Evolutionary conservation across 2,888 invertebrate genomes (phyloP), one percentile per base, ranked within the genome.

Genomic region (Mythimna vitellina): DNA sequence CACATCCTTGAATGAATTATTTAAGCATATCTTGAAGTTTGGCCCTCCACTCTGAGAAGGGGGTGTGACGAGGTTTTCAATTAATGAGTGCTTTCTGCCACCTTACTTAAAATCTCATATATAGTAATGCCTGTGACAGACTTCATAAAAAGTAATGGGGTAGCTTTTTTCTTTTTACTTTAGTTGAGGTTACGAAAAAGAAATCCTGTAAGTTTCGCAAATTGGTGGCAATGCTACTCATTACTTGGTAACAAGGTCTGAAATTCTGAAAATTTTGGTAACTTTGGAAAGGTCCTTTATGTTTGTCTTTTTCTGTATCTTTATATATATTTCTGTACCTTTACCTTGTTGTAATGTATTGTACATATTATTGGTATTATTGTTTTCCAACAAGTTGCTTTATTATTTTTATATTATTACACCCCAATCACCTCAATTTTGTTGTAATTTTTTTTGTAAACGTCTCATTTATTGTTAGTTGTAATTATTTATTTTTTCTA

Each of bases 51-150:
- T 51, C 17, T 1, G 14, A 6, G 7, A 32, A 29, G 1, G 35
- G 29, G 38, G 20, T 38, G n/a, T n/a, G n/a, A 51, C 7, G 22
- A 72, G 38, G 51, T 42, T 53, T 60, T 22, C 72, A 60, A 72
- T 58, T 60, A 42, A 7, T 8, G 22, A 20, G 4, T 10, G 7
- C 29, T 20, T 60, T 20, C 32, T 22, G 20, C 4, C 20, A 7
- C 29, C 1, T 10, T 2, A 38, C 35, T n/a, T 8, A 14, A 32
- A 20, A 51, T 38, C 29, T 53, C 38, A 51, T 53, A 58, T 1
- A 70, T 58, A 51, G 51, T 57, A 12, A 70, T 29, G 20, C 14
- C 1, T 51, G 42, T 17, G 32, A 25, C 17, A 14, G 20, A 22
- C n/a, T 29, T 32, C 29, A 35, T 60, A 42, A 58, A 14, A 53